These are phyloP conservation scores for Exaiptasia diaphana DNA, from an alignment of 64 coral and sea anemone species.

Conservation along the genomic window DNA sequence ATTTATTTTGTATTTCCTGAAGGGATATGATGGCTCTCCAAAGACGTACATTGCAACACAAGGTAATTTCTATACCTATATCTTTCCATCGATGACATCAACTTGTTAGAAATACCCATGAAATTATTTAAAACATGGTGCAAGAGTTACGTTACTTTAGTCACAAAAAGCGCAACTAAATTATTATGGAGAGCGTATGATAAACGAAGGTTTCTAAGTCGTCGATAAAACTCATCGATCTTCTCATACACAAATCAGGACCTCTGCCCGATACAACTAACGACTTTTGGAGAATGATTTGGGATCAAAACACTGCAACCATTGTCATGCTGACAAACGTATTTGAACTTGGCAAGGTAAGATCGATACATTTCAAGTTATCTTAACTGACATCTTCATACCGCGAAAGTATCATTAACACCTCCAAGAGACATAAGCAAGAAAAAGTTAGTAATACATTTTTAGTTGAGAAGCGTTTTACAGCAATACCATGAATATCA, in stretches of 20 bases:
- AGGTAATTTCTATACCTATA: background rate
- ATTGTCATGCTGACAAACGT: constrained; percentile 67
- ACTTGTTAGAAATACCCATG: no score
- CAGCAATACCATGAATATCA: background rate
- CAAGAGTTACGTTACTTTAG: no score
- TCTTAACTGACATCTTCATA: background rate
- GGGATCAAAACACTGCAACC: constrained; percentile 20
- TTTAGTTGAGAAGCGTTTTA: background rate
- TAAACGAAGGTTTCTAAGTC: background rate
- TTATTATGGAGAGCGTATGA: background rate
- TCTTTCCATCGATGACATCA: no score
- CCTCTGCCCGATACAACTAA: background rate
- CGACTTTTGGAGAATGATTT: constrained; percentile 68
- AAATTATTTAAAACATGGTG: no score
- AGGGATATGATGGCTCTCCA: constrained; percentile 29
- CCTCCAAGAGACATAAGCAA: background rate
- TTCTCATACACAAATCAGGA: background rate
- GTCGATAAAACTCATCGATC: background rate
- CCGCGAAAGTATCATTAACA: background rate
- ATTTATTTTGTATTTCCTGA: background rate
- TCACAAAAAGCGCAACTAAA: background rate
- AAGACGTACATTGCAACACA: constrained; percentile 69
- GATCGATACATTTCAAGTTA: background rate
- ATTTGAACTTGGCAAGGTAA: constrained; percentile 56
- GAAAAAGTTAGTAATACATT: background rate